A percentile compares a stretch with the other conserved stretches of the same genome.
These are phyloP conservation scores for Quadriops clusia DNA, from an alignment of 2,888 invertebrate species.

Conservation along the genomic window DNA sequence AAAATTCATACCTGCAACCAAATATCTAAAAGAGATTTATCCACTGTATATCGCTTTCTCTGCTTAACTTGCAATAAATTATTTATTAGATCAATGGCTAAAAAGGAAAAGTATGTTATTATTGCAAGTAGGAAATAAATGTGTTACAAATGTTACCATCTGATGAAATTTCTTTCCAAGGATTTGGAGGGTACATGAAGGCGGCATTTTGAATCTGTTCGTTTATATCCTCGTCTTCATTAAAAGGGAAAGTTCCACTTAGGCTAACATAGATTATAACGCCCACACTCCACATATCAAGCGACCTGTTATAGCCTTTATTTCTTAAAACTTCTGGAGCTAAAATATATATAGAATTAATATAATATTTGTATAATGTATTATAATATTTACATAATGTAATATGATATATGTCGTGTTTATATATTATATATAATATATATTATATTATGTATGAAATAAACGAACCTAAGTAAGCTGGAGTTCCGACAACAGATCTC, in stretches of 20 bases:
- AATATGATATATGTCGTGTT: conserved; percentile 2
- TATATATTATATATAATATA: conserved; percentile 4
- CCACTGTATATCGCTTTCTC: conserved; percentile 88
- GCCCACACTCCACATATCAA: conserved; percentile 99
- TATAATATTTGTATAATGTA: conserved; percentile 1
- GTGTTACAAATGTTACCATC: conserved; percentile 48
- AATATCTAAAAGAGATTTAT: conserved; percentile 87
- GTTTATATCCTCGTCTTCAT: conserved; percentile 98
- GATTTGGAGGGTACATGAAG: conserved; percentile 98
- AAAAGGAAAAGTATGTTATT: conserved; percentile 26
- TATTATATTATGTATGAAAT: too few species aligned
- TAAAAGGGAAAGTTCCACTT: conserved; percentile 98
- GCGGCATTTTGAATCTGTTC: conserved; percentile 99
- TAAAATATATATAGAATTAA: conserved; percentile 33
- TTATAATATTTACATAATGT: conserved; percentile 1
- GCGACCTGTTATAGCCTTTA: conserved; percentile 95
- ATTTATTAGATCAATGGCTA: conserved; percentile 96
- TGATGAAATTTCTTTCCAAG: conserved; percentile 93
- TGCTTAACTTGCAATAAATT: conserved; percentile 95
- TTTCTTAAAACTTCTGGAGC: conserved; percentile 97
- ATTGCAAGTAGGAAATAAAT: too few species aligned
- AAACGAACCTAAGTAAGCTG: conserved; percentile 84
- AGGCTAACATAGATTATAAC: conserved; percentile 97
- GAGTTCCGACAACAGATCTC: conserved; percentile 95
- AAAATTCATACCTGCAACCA: conserved; percentile 76